Evolutionary conservation across 2,113 vertebrate species (phyloP).

Genomic region (Eptesicus fuscus): DNA sequence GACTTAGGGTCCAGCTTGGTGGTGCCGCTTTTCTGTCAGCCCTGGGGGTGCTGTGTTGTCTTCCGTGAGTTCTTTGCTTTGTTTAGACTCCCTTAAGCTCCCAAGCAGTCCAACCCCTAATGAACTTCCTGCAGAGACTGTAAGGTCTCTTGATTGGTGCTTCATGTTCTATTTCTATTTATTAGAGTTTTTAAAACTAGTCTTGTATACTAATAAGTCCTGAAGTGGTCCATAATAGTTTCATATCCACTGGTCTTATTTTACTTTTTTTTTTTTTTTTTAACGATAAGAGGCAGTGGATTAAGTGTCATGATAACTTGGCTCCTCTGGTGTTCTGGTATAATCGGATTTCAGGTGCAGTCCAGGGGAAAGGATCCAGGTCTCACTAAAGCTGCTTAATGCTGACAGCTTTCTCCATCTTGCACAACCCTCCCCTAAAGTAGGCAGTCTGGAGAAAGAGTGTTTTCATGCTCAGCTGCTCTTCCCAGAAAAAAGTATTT

Average conservation of each 20-base stretch:
- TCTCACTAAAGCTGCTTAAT: not conserved
- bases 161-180: not conserved
- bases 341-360: not conserved
- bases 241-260: not conserved
- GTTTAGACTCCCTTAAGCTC: not conserved
- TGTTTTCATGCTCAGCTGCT: not conserved
- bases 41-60: not conserved
- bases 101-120: not conserved
- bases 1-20: not conserved
- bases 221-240: not conserved
- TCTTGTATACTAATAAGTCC: not conserved
- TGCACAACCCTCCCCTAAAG: too few species aligned
- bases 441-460: not conserved
- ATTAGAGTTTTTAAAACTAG: not conserved
- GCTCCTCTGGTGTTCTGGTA: not conserved
- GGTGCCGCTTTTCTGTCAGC: not conserved
- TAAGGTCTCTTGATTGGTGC: not conserved
- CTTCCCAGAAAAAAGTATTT: not conserved
- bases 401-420: not conserved
- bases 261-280: not conserved
- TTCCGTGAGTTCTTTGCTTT: not conserved
- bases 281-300: not conserved
- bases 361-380: not conserved
- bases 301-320: not conserved
- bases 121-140: not conserved